phyloP scores from a whole-genome alignment of 2,888 invertebrate species.

The Mythimna loreyi region DNA sequence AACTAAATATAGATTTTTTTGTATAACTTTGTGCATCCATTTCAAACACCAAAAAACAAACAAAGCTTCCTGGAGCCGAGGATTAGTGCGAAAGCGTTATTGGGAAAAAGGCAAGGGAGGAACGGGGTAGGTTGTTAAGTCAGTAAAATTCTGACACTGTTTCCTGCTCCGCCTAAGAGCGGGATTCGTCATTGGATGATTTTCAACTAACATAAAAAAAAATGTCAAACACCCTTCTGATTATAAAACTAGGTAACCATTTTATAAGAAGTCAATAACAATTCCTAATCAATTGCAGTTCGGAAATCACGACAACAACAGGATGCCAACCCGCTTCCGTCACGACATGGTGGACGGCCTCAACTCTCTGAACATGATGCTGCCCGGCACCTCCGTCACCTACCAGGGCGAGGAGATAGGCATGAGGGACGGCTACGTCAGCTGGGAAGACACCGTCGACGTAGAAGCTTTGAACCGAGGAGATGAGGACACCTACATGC shows the following conservation, averaged over 20 bases:
- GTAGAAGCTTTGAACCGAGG: constrained; percentile 90
- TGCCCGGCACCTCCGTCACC: constrained; percentile 95
- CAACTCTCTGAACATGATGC: constrained; percentile 92
- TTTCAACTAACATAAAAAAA: too few species aligned
- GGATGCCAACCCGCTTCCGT: constrained; percentile 92
- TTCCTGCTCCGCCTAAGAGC: too few species aligned
- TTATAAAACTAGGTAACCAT: not conserved
- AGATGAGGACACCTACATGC: constrained; percentile 86
- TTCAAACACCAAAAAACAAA: too few species aligned
- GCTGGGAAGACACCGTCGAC: constrained; percentile 91
- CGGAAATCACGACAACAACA: constrained; percentile 93
- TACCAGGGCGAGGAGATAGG: constrained; percentile 96
- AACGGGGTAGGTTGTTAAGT: too few species aligned
- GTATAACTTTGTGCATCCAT: too few species aligned
- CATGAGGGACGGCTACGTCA: constrained; percentile 91
- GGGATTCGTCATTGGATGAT: too few species aligned
- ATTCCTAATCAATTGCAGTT: constrained; percentile 81
- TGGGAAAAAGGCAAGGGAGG: too few species aligned
- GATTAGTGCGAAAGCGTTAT: too few species aligned
- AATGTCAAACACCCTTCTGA: too few species aligned
- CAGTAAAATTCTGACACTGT: too few species aligned
- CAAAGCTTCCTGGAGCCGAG: too few species aligned
- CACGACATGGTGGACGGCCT: constrained; percentile 92
- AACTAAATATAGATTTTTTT: too few species aligned
- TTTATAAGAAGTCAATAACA: not conserved